Percentiles rank a stretch among this genome's conserved stretches.
Conservation (phyloP, 2,113 vertebrate genomes). For the Pycnonotus jocosus region DNA sequence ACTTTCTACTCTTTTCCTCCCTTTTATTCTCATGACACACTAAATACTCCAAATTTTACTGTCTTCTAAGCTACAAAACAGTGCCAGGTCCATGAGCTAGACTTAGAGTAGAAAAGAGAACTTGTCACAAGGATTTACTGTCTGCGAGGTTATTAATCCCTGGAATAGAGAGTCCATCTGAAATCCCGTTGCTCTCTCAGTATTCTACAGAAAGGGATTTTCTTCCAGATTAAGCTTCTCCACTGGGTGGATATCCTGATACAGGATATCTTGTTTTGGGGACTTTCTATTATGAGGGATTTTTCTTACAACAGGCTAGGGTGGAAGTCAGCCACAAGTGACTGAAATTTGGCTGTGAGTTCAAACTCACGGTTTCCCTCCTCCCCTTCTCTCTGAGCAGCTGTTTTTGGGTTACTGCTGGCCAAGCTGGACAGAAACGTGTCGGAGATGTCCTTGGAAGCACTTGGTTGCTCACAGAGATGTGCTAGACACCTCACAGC, state of each 20-base stretch:
- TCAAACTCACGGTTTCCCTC: background rate
- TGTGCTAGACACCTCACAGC: slow-evolving; percentile 8
- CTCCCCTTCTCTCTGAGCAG: background rate
- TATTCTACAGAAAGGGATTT: background rate
- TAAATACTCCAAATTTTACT: background rate
- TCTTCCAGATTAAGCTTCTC: background rate
- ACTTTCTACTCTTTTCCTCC: background rate
- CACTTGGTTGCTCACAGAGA: background rate
- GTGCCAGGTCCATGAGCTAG: background rate
- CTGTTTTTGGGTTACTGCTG: background rate
- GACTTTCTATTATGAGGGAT: background rate
- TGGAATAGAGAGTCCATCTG: background rate
- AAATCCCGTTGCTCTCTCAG: background rate
- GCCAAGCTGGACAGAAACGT: background rate
- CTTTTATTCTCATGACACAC: background rate
- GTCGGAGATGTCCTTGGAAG: background rate
- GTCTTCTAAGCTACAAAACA: background rate
- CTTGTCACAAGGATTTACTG: background rate
- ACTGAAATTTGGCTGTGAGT: background rate
- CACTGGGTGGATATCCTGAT: accelerated
- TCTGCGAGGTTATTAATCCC: background rate
- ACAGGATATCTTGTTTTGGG: background rate
- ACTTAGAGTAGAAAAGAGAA: background rate
- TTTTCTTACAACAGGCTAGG: background rate
- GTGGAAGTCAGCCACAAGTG: background rate